Evolutionary conservation across 1,140 invertebrate species (phyloP).

Genomic region (Chymomyza costata): DNA sequence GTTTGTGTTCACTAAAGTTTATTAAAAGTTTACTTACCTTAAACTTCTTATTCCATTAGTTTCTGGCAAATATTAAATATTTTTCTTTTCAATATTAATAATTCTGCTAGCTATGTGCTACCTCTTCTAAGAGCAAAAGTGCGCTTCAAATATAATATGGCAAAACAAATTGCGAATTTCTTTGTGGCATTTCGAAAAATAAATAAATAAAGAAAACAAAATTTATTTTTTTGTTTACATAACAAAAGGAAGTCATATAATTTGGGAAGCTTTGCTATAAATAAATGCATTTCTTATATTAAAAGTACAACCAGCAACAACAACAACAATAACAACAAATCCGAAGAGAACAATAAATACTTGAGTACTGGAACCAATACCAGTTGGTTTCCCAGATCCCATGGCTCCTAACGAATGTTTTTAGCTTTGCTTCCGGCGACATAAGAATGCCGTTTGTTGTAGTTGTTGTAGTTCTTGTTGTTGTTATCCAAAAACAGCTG

Average conservation of each 20-base stretch:
- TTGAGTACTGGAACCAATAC: not conserved
- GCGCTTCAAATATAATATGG: no score
- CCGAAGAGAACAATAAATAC: conserved; percentile 11
- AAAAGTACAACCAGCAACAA: conserved; percentile 16
- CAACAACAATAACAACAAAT: no score
- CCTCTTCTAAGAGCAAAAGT: no score
- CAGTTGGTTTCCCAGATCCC: conserved; percentile 18
- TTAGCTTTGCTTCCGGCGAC: conserved; percentile 62
- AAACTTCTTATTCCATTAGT: no score
- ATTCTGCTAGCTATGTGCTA: no score
- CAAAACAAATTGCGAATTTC: no score
- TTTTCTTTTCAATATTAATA: no score
- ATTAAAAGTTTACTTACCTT: no score
- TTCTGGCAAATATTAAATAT: no score
- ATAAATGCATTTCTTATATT: conserved; percentile 47
- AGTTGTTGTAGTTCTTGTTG: conserved; percentile 12
- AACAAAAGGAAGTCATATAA: conserved; percentile 37
- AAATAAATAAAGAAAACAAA: conserved; percentile 33
- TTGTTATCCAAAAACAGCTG: conserved; percentile 53
- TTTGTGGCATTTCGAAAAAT: conserved; percentile 16
- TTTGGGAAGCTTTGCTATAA: conserved; percentile 50
- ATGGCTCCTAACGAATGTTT: conserved; percentile 53
- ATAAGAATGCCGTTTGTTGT: conserved; percentile 62
- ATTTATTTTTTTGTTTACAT: conserved; percentile 28
- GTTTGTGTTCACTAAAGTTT: no score